Percentiles rank a stretch among this genome's conserved stretches.
Evolutionary conservation across 2,888 invertebrate species (phyloP).

Genomic region (Polyommatus icarus): DNA sequence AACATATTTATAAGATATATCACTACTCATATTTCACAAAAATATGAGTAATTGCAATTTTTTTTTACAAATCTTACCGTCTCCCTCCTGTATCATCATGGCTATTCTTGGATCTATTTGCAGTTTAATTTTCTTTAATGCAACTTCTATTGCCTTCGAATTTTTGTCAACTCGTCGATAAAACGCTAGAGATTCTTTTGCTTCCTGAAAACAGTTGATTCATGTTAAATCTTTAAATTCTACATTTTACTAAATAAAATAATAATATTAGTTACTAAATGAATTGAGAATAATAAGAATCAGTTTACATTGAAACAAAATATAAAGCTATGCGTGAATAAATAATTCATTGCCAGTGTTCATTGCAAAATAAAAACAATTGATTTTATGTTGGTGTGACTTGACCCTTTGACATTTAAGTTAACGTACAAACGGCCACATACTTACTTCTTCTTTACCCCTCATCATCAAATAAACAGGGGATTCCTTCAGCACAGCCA

Average conservation of each 20-base stretch:
- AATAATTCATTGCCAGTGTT: too few species aligned
- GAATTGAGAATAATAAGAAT: too few species aligned
- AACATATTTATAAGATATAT: background rate
- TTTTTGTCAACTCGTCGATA: slow-evolving; percentile 52
- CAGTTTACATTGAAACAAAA: too few species aligned
- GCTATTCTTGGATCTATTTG: slow-evolving; percentile 58
- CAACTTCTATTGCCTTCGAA: slow-evolving; percentile 56
- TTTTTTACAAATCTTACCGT: slow-evolving; percentile 30
- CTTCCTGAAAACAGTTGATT: slow-evolving; percentile 52
- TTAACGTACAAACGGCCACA: too few species aligned
- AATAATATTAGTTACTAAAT: too few species aligned
- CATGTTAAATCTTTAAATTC: background rate
- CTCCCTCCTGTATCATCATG: slow-evolving; percentile 51
- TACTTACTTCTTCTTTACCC: slow-evolving; percentile 56
- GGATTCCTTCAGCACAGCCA: slow-evolving; percentile 58
- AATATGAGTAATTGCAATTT: background rate
- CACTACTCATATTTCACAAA: too few species aligned
- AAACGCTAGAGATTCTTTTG: slow-evolving; percentile 58
- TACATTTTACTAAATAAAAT: background rate
- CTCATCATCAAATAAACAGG: slow-evolving; percentile 59
- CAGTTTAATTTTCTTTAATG: slow-evolving; percentile 57
- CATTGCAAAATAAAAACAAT: too few species aligned
- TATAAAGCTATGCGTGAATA: too few species aligned
- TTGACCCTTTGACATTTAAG: too few species aligned
- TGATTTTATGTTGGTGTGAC: too few species aligned